Conservation (phyloP, 2,888 invertebrate genomes). For the Horisme vitalbata region DNA sequence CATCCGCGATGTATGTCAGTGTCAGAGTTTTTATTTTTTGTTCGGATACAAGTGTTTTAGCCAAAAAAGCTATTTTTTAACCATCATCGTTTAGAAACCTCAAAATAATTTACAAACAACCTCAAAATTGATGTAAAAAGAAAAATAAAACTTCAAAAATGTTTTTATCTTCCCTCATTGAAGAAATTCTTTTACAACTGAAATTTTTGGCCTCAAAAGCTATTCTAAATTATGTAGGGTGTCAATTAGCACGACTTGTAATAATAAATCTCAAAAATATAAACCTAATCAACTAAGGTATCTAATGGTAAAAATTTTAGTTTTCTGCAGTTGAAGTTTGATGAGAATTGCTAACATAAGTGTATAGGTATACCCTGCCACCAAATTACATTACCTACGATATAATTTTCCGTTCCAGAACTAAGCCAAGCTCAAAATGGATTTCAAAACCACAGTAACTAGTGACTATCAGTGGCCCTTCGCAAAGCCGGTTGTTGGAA, state of each 20-base stretch:
- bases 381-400: too few species aligned
- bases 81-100: constrained; percentile 1
- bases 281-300: constrained; percentile 57
- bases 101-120: too few species aligned
- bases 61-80: not conserved
- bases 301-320: constrained; percentile 7
- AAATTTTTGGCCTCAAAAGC: constrained; percentile 77
- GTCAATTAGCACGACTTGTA: constrained; percentile 71
- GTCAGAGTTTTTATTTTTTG: not conserved
- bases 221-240: constrained; percentile 79
- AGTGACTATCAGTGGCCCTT: constrained; percentile 84
- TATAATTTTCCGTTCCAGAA: constrained; percentile 12
- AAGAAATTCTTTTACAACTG: constrained; percentile 71
- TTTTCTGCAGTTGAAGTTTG: not conserved
- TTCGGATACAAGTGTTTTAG: not conserved
- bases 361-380: too few species aligned
- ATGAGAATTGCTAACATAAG: not conserved
- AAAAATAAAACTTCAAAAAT: constrained; percentile 70
- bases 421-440: constrained; percentile 52
- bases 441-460: constrained; percentile 74
- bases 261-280: constrained; percentile 76
- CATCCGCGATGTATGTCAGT: constrained; percentile 18
- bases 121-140: constrained; percentile 41
- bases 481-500: constrained; percentile 79
- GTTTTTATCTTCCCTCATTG: constrained; percentile 79